Evolutionary conservation across 1,140 invertebrate species (phyloP).

Genomic region (Neodiprion fabricii): DNA sequence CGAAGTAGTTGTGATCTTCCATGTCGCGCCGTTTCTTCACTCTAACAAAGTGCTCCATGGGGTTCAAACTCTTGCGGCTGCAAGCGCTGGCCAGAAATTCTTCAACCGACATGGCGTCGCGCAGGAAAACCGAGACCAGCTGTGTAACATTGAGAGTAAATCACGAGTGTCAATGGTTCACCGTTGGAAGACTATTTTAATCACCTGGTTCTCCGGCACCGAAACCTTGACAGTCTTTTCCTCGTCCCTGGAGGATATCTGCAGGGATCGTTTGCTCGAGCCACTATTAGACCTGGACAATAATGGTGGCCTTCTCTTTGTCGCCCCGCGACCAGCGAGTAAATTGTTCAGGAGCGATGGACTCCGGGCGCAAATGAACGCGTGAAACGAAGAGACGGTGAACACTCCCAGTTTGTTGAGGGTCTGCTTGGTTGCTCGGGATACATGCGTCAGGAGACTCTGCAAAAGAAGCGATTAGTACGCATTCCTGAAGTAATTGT

Average conservation of each 20-base stretch:
- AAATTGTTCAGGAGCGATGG: constrained; percentile 92
- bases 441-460: constrained; percentile 94
- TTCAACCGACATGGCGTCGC: constrained; percentile 92
- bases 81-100: constrained; percentile 93
- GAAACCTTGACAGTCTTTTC: constrained; percentile 89
- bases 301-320: constrained; percentile 84
- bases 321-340: constrained; percentile 87
- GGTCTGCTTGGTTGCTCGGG: constrained; percentile 91
- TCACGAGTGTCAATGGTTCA: neutral
- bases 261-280: constrained; percentile 80
- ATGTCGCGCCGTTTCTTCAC: constrained; percentile 93
- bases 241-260: constrained; percentile 84
- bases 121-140: constrained; percentile 82
- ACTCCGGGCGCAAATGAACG: constrained; percentile 94
- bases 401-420: constrained; percentile 96
- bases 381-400: constrained; percentile 97
- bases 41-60: constrained; percentile 94
- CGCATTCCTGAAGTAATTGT: constrained; percentile 27
- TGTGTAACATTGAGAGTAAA: constrained; percentile 52
- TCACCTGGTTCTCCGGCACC: constrained; percentile 84
- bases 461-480: constrained; percentile 59
- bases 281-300: constrained; percentile 89
- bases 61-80: constrained; percentile 86
- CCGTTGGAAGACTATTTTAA: constrained; percentile 7
- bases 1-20: constrained; percentile 96